Evolutionary conservation across 2,888 invertebrate genomes (phyloP), one percentile per base, ranked within the genome.

Genomic region (Melangyna quadrimaculata): DNA sequence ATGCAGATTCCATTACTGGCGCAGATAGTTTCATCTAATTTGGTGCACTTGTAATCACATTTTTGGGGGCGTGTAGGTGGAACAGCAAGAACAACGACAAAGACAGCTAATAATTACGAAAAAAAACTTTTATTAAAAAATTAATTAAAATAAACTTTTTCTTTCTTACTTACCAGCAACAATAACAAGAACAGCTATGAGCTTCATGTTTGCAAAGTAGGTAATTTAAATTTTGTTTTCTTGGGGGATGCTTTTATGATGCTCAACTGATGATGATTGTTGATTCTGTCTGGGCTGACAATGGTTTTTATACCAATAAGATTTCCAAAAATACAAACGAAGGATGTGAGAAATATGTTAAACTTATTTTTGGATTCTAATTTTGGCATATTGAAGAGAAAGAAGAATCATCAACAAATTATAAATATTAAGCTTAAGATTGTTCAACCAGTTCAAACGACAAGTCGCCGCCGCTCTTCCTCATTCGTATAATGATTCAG

Each of bases 1-100:
- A 69, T 19, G 29, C 77, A 67, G 14, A 75, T 75, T 48, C 75
- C 75, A 45, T 75, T 77, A 12, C 32, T 77, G 32, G 69, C 70
- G n/a, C 77, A 77, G 2, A 59, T 37, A 19, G 59, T 51, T 10
- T 35, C 77, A 32, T 43, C 43, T 1, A 43, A 43, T 43, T 2
- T 2, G 17, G 43, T 43, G 43, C 43, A 43, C 43, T 43, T 43
- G 43, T 43, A 43, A 9, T 43, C 43, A 43, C 43, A 43, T 9
- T 43, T 43, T 43, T 9, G 43, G 3, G 43, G 43, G 8, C 43
- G 43, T 17, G 43, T 43, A 17, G 43, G 43, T 17, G 67, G 67
- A 0, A 51, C 32, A n/a, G 67, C 67, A 17, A 51, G 5, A 1
- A 10, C 35, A 51, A 67, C 22, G 7, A 51, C 67, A 35, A 45